Conservation (phyloP, 2,797 vertebrate genomes). For the Sebastes reedi region DNA sequence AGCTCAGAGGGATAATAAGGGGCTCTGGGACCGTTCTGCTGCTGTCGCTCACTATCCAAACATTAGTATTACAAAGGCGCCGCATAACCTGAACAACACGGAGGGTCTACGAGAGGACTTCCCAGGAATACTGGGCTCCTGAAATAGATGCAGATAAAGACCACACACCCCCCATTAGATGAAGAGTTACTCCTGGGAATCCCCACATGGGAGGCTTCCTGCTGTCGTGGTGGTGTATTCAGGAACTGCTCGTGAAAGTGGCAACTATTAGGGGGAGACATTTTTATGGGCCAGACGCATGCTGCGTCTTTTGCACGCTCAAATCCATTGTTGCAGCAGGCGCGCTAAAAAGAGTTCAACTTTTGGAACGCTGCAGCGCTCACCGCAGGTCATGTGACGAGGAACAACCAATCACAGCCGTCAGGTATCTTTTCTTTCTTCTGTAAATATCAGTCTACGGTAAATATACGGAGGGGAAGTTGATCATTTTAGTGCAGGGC, state of each 20-base stretch:
- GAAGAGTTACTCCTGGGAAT: slow-evolving; percentile 18
- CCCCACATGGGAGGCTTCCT: slow-evolving; percentile 11
- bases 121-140: slow-evolving; percentile 13
- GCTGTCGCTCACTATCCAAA: slow-evolving; percentile 29
- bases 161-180: slow-evolving; percentile 3
- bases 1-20: slow-evolving; percentile 49
- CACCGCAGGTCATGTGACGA: no score
- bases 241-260: not conserved
- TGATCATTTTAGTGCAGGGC: no score
- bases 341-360: no score
- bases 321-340: no score
- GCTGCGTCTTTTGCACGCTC: no score
- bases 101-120: slow-evolving; percentile 22
- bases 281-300: not conserved
- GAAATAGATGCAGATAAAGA: slow-evolving; percentile 28
- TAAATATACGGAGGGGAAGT: no score
- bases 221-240: slow-evolving; percentile 2
- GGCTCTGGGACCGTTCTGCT: slow-evolving; percentile 35
- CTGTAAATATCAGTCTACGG: no score
- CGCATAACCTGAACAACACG: slow-evolving; percentile 31
- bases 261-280: not conserved
- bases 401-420: no score
- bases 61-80: slow-evolving; percentile 40
- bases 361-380: no score
- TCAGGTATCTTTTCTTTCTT: no score